Evolutionary conservation across 2,888 invertebrate genomes (phyloP), one percentile per base, ranked within the genome.

Genomic region (Drosophila setosimentum): DNA sequence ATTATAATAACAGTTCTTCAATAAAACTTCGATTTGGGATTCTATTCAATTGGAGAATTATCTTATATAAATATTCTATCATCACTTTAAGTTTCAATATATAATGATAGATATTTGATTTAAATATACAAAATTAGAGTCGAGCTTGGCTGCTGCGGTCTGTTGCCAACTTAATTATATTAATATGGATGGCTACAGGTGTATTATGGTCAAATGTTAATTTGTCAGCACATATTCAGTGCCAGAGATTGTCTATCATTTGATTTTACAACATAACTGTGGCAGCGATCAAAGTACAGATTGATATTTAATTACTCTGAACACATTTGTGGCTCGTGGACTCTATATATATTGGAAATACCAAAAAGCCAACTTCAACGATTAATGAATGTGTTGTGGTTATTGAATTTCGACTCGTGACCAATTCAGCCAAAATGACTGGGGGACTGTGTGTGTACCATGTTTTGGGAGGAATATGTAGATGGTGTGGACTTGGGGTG

Each of bases 341-440:
- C n/a, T 35, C 33, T 10, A 40, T 24, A 7, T 24, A 7, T 13
- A 27, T 32, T 48, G 51, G 10, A 24, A 63, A 60, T 40, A n/a
- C 24, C 53, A 37, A 54, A 70, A 59, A 40, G 64, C 30, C 55
- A 67, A 29, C n/a, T 59, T 32, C 49, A 54, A 54, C 58, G 75
- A 73, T 75, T 79, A 74, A 80, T 78, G 76, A 67, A 51, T 61
- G 58, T 51, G 54, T 54, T 49, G 49, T 33, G 54, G 49, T 66
- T 75, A 87, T 80, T 75, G 71, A 63, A 73, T 57, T 80, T 63
- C 3, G 24, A n/a, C 10, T 40, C 21, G 45, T 24, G 21, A 10
- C n/a, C 3, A 21, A 16, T 45, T 45, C 24, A 24, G 16, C 45
- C 24, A 24, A 45, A 45, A 16, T 24, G 16, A 8, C 16, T 45